These are phyloP conservation scores for Mercenaria mercenaria DNA, from an alignment of 1,140 invertebrate species.

Conservation along the genomic window DNA sequence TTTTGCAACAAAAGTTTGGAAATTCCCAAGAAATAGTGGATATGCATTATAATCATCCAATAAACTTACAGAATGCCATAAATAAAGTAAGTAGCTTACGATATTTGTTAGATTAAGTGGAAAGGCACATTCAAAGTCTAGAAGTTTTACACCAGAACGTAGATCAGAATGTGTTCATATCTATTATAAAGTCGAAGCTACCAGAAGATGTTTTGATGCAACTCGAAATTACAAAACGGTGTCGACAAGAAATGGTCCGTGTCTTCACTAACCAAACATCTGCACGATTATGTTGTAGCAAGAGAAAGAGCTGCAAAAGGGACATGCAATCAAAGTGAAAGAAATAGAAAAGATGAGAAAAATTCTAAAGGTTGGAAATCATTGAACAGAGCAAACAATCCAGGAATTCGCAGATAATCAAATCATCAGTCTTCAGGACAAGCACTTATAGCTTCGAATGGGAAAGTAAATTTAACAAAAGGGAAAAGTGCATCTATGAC, in stretches of 20 bases:
- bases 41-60: not conserved
- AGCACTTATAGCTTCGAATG: not conserved
- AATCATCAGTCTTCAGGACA: not conserved
- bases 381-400: not conserved
- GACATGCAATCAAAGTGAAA: not conserved
- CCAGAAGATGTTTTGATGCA: not conserved
- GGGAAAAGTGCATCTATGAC: not conserved
- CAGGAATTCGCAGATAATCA: not conserved
- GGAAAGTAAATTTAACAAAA: not conserved
- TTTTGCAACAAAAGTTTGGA: not conserved
- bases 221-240: slow-evolving; percentile 27
- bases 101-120: not conserved
- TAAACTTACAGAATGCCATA: not conserved
- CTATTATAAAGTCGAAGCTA: not conserved
- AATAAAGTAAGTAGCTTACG: not conserved
- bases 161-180: not conserved
- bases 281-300: not conserved
- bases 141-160: slow-evolving; percentile 18
- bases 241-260: slow-evolving; percentile 3
- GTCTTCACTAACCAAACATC: not conserved
- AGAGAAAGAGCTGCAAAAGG: not conserved
- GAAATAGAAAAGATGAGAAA: not conserved
- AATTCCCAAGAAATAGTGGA: not conserved
- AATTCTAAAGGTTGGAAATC: not conserved
- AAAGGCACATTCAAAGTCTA: not conserved